phyloP scores from a whole-genome alignment of 2,888 invertebrate genomes.

The Clepsis dumicolana region DNA sequence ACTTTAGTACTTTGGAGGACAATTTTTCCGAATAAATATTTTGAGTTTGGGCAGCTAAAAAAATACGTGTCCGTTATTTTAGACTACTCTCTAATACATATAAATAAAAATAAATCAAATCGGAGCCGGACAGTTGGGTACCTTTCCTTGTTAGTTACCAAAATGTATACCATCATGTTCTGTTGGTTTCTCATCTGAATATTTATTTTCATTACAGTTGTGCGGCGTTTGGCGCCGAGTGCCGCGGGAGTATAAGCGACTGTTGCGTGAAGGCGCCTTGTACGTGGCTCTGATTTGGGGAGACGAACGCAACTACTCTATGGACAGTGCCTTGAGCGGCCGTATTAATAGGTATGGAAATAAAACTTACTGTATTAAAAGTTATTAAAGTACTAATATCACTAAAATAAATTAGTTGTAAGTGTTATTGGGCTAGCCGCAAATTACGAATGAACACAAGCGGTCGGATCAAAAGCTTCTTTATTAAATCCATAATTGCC shows the following conservation, averaged over 20 bases:
- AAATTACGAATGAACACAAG: conserved; percentile 1
- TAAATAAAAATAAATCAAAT: too few relatives aligned
- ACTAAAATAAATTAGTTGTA: neutral
- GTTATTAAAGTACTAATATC: neutral
- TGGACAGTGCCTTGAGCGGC: conserved; percentile 90
- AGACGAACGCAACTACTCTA: conserved; percentile 86
- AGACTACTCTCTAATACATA: too few relatives aligned
- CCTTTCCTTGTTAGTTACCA: neutral
- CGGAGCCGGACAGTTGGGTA: too few relatives aligned
- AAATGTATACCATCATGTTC: conserved; percentile 14
- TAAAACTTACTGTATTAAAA: too few relatives aligned
- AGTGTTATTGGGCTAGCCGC: conserved; percentile 2
- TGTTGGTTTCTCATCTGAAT: conserved; percentile 21
- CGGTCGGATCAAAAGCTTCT: conserved; percentile 21
- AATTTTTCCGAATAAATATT: too few relatives aligned
- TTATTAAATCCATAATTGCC: conserved; percentile 43
- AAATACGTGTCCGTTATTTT: too few relatives aligned
- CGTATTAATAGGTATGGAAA: conserved; percentile 87
- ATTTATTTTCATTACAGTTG: conserved; percentile 72
- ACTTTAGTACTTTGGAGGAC: too few relatives aligned
- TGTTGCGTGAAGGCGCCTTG: conserved; percentile 92
- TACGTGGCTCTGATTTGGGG: conserved; percentile 93
- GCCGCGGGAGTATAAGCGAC: conserved; percentile 92
- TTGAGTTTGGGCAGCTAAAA: too few relatives aligned
- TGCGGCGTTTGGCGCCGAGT: conserved; percentile 96